A percentile compares a stretch with the other conserved stretches of the same genome.
Evolutionary conservation across 2,113 vertebrate genomes (phyloP).

Genomic region (Hippocampus comes): DNA sequence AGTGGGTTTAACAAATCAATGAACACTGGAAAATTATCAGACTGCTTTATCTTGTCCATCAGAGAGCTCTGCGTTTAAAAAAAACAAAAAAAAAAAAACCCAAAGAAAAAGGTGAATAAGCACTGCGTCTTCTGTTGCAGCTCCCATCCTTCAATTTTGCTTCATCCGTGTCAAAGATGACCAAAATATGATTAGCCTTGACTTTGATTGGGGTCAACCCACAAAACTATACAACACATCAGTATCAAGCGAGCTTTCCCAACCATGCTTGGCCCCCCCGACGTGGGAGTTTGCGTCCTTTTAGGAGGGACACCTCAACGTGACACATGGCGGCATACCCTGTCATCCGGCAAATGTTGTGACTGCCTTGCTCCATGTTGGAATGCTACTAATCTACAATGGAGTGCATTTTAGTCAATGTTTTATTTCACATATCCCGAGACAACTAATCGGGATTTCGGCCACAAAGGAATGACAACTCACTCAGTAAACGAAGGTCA

Average conservation of each 20-base stretch:
- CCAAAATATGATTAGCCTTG: not conserved
- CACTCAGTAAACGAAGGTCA: not conserved
- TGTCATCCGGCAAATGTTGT: conserved; percentile 46
- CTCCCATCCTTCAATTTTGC: too few species aligned
- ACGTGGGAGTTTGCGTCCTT: conserved; percentile 56
- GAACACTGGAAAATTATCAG: too few species aligned
- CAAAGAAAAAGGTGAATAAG: too few species aligned
- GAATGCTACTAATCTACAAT: conserved; percentile 49
- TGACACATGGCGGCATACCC: conserved; percentile 38
- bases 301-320: conserved; percentile 60
- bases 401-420: not conserved
- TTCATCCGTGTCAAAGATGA: not conserved
- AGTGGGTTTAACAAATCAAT: too few species aligned
- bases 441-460: not conserved
- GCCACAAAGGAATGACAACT: not conserved
- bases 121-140: too few species aligned
- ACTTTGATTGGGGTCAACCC: conserved; percentile 35
- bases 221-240: not conserved
- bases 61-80: too few species aligned
- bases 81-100: too few species aligned
- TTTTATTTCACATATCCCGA: not conserved
- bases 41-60: too few species aligned
- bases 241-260: conserved; percentile 48
- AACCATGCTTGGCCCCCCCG: conserved; percentile 62
- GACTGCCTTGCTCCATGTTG: conserved; percentile 43